Evolutionary conservation across 2,888 invertebrate genomes (phyloP).

Genomic region (Syritta pipiens): DNA sequence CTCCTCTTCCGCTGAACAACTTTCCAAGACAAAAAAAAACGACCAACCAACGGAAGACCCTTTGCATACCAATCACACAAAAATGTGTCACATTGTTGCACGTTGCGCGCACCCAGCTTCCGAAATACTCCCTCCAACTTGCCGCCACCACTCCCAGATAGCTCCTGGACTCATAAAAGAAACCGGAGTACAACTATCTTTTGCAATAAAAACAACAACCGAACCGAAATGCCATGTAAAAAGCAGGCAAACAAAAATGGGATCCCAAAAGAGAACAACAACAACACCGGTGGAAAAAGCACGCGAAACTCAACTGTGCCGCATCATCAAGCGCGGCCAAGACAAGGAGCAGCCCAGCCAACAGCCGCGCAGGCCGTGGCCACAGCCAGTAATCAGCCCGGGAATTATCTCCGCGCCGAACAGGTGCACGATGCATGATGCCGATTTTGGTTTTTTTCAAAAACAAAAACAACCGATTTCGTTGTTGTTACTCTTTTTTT

Average conservation of each 20-base stretch:
- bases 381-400: conserved; percentile 65
- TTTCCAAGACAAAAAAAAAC: not conserved
- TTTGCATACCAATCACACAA: conserved; percentile 54
- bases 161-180: conserved; percentile 9
- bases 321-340: conserved; percentile 59
- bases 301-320: conserved; percentile 15
- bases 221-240: conserved; percentile 38
- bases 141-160: conserved; percentile 7
- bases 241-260: conserved; percentile 54
- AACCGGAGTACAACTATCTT: no score
- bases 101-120: conserved; percentile 59
- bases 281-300: conserved; percentile 32
- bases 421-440: conserved; percentile 65
- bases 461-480: conserved; percentile 6
- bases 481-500: not conserved
- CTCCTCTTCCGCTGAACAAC: not conserved
- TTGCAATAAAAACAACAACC: not conserved
- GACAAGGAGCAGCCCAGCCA: conserved; percentile 66
- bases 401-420: conserved; percentile 62
- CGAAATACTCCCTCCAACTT: conserved; percentile 55
- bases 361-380: conserved; percentile 40
- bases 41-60: conserved; percentile 23
- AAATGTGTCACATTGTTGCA: conserved; percentile 62
- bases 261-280: conserved; percentile 27
- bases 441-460: conserved; percentile 65